Base-by-base conservation (phyloP, 1,140 invertebrate species). In the Euwallacea similis region DNA sequence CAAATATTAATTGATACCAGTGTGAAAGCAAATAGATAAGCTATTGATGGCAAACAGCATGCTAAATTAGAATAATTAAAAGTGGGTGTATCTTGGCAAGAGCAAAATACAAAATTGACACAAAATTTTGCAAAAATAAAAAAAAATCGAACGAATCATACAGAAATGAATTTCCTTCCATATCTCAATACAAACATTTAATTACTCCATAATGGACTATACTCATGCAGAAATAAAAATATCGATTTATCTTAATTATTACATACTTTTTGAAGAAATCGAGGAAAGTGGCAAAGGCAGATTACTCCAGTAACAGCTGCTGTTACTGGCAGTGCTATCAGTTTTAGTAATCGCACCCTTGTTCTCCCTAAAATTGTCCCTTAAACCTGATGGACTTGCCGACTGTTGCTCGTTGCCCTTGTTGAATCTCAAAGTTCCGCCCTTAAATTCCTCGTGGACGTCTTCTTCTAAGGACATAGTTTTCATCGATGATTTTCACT, bases 401-500 rank as follows among this genome's bases (percentile, higher is more conserved):
- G 69, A 66, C 69, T 71, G 69, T 71, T 71, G 69, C 69, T 71
- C 69, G 13, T 60, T 60, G 46, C 55, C 56, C 55, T 73, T 73
- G 67, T 71, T 74, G 43, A 81, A 74, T 73, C 75, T 65, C 67
- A 80, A 73, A 47, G 76, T 78, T 43, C 77, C 76, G 21, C 79
- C 79, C 72, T 74, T 77, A 70, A 81, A 81, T 74, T 79, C 78
- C 21, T 78, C 76, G 21, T 75, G 73, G 33, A 78, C 69, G 61
- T 81, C 79, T 42, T 81, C 79, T 61, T 80, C 78, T 11, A 80
- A 72, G 42, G 74, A 67, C 69, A 75, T 69, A 42, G 66, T 72
- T 65, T 71, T 73, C 65, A 71, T 75, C 11, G 7, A 61, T 21
- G 67, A 63, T 66, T 66, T 59, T 64, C 44, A 46, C 21, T 8